phyloP scores from a whole-genome alignment of 2,888 invertebrate species.

The Andrena minutula region DNA sequence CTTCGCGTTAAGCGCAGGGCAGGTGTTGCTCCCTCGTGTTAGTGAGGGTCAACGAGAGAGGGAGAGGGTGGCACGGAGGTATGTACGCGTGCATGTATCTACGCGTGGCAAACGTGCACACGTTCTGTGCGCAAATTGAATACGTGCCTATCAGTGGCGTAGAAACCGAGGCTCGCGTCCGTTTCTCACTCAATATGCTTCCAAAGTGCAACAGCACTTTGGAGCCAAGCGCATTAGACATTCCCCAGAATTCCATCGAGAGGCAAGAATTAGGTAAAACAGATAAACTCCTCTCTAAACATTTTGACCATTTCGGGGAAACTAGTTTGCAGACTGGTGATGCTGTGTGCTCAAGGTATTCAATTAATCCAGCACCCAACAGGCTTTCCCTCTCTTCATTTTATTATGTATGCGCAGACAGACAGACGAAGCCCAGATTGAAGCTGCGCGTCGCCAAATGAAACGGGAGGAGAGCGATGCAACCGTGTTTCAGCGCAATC shows the following conservation, averaged over 20 bases:
- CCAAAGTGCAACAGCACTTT: slow-evolving; percentile 64
- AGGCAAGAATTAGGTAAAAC: no score
- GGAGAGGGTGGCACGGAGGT: slow-evolving; percentile 44
- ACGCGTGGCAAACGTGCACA: slow-evolving; percentile 51
- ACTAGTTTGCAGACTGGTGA: no score
- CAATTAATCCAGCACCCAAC: no score
- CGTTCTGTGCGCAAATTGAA: slow-evolving; percentile 70
- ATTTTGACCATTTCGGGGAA: no score
- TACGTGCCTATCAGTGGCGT: slow-evolving; percentile 67
- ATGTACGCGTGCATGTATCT: slow-evolving; percentile 41
- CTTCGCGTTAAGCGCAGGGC: slow-evolving; percentile 57
- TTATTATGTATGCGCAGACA: no score
- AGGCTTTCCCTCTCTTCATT: no score
- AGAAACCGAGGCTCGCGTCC: slow-evolving; percentile 37
- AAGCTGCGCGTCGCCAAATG: no score
- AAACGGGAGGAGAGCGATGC: not conserved
- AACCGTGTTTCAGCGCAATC: not conserved
- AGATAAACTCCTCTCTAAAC: no score
- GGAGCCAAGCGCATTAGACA: not conserved
- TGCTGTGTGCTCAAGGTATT: no score
- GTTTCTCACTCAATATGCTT: slow-evolving; percentile 46
- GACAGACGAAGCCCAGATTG: no score
- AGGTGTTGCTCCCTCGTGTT: slow-evolving; percentile 64
- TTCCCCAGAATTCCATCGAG: not conserved
- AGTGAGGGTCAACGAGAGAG: slow-evolving; percentile 59